phyloP scores from a whole-genome alignment of 2,113 vertebrate genomes.

The Acrocephalus arundinaceus region DNA sequence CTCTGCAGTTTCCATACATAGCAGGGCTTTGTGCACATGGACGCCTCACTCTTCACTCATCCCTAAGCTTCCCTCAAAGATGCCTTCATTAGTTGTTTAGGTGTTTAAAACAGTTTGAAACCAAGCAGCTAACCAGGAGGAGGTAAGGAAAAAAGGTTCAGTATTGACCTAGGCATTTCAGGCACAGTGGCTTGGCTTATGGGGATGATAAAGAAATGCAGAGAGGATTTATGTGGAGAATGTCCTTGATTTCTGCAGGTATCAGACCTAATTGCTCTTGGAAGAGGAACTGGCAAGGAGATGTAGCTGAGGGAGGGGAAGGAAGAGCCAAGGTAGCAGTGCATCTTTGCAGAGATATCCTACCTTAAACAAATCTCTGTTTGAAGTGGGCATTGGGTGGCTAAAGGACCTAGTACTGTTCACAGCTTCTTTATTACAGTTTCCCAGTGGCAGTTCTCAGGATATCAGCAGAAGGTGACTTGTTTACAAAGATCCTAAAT shows the following conservation, averaged over 20 bases:
- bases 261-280: background rate
- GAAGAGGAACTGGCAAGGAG: background rate
- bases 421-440: background rate
- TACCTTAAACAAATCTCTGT: background rate
- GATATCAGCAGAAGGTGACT: background rate
- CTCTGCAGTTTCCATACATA: background rate
- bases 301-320: background rate
- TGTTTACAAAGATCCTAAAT: background rate
- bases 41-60: background rate
- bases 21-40: background rate
- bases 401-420: background rate
- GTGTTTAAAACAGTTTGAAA: background rate
- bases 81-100: background rate
- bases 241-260: constrained; percentile 14
- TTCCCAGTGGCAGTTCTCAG: background rate
- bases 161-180: background rate
- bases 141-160: background rate
- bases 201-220: background rate
- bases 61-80: background rate
- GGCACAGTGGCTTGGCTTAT: background rate
- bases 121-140: background rate
- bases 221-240: background rate
- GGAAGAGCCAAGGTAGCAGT: background rate
- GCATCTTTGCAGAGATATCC: background rate
- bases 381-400: background rate